These are phyloP conservation scores for Halcyon malimbica DNA, from an alignment of 2,113 vertebrate species.

Conservation along the genomic window DNA sequence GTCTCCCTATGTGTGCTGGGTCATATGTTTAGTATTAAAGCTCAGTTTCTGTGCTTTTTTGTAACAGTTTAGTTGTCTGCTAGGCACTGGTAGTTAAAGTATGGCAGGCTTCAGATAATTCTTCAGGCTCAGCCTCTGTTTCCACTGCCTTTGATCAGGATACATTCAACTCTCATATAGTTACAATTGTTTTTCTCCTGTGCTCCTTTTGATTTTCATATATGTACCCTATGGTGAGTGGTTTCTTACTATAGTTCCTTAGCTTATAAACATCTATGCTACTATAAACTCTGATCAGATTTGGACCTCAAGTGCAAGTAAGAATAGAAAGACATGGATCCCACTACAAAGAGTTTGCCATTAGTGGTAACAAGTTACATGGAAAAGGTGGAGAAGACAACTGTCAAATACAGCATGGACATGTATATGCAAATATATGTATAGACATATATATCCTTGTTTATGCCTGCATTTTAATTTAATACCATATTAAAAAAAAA, in stretches of 20 bases:
- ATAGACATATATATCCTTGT: background rate
- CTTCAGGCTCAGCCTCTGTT: conserved; percentile 10
- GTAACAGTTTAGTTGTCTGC: conserved; percentile 21
- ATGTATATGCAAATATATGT: background rate
- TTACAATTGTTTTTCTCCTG: background rate
- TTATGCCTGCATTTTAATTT: background rate
- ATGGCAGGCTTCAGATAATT: conserved; percentile 21
- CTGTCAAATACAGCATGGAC: background rate
- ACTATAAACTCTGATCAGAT: background rate
- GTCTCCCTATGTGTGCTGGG: background rate
- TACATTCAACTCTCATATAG: background rate
- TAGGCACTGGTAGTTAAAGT: conserved; percentile 18
- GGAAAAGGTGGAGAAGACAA: background rate
- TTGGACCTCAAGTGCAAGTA: background rate
- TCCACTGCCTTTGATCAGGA: conserved; percentile 46
- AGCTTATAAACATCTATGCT: background rate
- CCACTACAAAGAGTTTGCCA: background rate
- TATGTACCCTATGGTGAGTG: background rate
- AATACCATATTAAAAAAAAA: background rate
- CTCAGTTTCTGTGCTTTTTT: conserved; percentile 42
- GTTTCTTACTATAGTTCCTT: background rate
- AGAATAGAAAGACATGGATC: background rate
- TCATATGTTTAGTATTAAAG: conserved; percentile 48
- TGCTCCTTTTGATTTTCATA: background rate
- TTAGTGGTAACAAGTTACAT: background rate